Percentiles rank a stretch among this genome's conserved stretches.
Conservation (phyloP, 2,888 invertebrate species). For the Invenusta paracnida region DNA sequence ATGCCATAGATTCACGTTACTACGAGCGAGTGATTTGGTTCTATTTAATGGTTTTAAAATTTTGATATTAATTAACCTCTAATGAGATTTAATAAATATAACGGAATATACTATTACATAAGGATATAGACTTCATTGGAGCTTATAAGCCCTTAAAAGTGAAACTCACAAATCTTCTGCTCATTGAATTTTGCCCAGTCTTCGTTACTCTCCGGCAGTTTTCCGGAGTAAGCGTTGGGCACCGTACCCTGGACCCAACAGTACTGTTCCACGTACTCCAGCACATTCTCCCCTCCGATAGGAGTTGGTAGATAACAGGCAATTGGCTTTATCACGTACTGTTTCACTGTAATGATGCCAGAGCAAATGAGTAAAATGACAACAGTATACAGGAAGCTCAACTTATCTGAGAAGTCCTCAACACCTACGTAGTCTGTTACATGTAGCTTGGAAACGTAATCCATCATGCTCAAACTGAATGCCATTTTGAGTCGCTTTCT, state of each 20-base stretch:
- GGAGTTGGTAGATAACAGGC: constrained; percentile 33
- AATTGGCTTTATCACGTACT: constrained; percentile 40
- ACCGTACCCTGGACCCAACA: constrained; percentile 40
- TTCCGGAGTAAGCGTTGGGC: background rate
- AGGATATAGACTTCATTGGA: no score
- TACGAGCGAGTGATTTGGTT: no score
- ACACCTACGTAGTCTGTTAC: constrained; percentile 33
- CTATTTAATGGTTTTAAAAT: no score
- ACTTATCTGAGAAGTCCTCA: constrained; percentile 39
- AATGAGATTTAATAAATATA: no score
- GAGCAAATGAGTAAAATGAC: constrained; percentile 30
- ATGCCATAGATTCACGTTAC: no score
- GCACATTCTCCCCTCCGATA: background rate
- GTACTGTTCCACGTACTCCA: constrained; percentile 38
- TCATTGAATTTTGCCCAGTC: constrained; percentile 1
- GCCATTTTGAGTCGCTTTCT: no score
- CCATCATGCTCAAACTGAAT: no score
- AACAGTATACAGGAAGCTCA: constrained; percentile 38
- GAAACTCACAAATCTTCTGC: constrained; percentile 32
- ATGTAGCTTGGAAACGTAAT: background rate
- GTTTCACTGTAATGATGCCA: constrained; percentile 27
- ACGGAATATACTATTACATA: no score
- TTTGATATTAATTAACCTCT: no score
- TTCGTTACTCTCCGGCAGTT: constrained; percentile 28
- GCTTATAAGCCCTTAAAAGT: no score